Conservation (phyloP, 2,113 vertebrate genomes). For the Lepus europaeus region DNA sequence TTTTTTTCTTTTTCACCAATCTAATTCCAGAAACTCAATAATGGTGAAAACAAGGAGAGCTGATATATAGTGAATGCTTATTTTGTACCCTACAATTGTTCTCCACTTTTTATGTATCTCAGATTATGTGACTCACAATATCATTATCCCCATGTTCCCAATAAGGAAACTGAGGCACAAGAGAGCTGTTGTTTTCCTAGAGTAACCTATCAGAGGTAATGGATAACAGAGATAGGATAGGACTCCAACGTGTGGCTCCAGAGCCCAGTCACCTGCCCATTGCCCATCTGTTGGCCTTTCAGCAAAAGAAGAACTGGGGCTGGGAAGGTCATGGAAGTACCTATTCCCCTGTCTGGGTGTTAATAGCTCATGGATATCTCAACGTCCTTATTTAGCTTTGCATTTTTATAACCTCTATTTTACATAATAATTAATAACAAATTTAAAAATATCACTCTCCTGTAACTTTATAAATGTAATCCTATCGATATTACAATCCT, state of each 20-base stretch:
- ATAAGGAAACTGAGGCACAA: neutral
- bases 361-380: neutral
- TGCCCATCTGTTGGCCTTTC: rapidly evolving
- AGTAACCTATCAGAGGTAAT: neutral
- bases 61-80: neutral
- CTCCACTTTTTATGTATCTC: neutral
- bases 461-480: conserved; percentile 9
- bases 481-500: neutral
- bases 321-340: neutral
- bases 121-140: neutral
- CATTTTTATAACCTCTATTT: neutral
- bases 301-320: neutral
- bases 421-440: neutral
- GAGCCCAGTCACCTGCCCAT: rapidly evolving
- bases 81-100: neutral
- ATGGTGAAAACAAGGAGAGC: neutral
- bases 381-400: neutral
- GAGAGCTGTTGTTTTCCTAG: neutral
- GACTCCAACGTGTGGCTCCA: neutral
- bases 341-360: neutral
- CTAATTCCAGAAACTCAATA: neutral
- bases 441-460: neutral
- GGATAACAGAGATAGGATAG: neutral
- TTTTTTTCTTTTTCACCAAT: neutral
- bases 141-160: neutral